phyloP scores from a whole-genome alignment of 2,113 vertebrate species.

The Xiphorhynchus elegans region DNA sequence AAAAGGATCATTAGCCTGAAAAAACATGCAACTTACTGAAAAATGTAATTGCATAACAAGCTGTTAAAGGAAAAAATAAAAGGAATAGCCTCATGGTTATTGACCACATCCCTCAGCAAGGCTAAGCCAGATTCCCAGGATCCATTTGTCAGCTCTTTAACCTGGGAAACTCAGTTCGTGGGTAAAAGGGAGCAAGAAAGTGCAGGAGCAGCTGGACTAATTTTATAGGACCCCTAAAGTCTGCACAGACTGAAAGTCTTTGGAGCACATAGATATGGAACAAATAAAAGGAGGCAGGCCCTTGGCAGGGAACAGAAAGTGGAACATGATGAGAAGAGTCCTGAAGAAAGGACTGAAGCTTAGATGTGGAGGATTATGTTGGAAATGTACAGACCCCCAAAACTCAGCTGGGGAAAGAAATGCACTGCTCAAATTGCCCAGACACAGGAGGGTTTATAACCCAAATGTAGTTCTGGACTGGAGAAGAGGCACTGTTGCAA shows the following conservation, averaged over 20 bases:
- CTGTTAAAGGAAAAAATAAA: slow-evolving; percentile 31
- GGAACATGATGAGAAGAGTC: not conserved
- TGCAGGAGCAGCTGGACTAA: not conserved
- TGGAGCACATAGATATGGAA: not conserved
- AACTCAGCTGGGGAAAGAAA: not conserved
- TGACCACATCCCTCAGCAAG: slow-evolving; percentile 48
- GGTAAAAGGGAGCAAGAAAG: not conserved
- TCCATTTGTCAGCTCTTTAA: not conserved
- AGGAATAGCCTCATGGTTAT: slow-evolving; percentile 39
- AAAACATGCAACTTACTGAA: slow-evolving; percentile 16
- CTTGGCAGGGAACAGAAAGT: not conserved
- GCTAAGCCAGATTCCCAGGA: slow-evolving; percentile 31
- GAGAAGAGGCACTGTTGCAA: not conserved
- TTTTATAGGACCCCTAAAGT: not conserved
- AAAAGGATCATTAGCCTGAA: slow-evolving; percentile 16
- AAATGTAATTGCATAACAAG: slow-evolving; percentile 43
- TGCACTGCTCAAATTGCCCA: not conserved
- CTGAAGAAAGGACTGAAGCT: not conserved
- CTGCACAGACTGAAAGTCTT: not conserved
- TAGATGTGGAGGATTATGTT: not conserved
- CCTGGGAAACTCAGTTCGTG: not conserved
- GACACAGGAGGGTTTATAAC: not conserved
- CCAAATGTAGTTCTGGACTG: not conserved
- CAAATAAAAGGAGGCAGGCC: not conserved
- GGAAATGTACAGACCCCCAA: not conserved